Evolutionary conservation across 2,888 invertebrate genomes (phyloP), one percentile per base, ranked within the genome.

Genomic region (Microctonus aethiopoides): DNA sequence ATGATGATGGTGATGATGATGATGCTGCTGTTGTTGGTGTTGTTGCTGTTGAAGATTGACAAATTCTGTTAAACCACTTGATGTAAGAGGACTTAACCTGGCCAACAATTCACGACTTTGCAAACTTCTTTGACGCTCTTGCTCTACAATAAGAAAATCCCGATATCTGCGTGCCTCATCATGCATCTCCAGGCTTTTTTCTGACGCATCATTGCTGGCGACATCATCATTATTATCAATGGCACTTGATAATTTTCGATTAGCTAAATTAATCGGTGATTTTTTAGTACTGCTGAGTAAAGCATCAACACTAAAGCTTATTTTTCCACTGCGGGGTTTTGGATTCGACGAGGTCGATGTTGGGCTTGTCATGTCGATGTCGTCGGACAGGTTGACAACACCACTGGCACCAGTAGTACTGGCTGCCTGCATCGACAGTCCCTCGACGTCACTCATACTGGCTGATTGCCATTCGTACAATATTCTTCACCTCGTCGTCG

Each of bases 301-400:
- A 0, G 92, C 89, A 85, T 93, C 93, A 60, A 93, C 92, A 87
- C 92, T 93, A 85, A 93, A 93, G 72, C 92, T 92, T 81, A 93
- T 92, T 78, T 92, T 91, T 77, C 91, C 85, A 71, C 83, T 84
- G 29, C 83, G 78, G 20, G 86, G 84, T 70, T 86, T 86, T 56
- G 85, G 73, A 67, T 82, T 83, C 51, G 86, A 83, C 46, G 84
- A 81, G 16, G 85, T 83, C 59, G 85, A 83, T 46, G 84, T 82
- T 51, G 83, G 79, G 13, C 81, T 83, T 29, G 83, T 80, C 83
- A 83, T 83, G 70, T 80, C 83, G 63, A 78, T 78, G 77, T 81
- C 80, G 65, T 81, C 82, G 75, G 82, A 81, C 20, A 80, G 71
- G 24, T 73, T 70, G 11, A 74, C 75, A 68, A 71, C 72, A 13